Conservation (phyloP, 2,888 invertebrate genomes). For the Poecilus cupreus region DNA sequence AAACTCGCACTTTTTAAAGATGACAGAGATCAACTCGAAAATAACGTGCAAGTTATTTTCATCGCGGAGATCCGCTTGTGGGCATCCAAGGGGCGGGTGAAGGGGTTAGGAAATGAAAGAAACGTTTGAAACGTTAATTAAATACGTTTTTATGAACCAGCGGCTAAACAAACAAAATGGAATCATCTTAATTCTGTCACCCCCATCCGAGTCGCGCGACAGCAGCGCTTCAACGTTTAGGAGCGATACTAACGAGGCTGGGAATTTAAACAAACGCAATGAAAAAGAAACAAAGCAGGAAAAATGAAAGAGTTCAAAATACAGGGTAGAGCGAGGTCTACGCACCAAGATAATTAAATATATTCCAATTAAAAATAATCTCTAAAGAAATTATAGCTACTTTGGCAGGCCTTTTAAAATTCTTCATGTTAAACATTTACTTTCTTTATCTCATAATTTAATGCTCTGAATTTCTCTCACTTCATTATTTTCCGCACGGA, state of each 20-base stretch:
- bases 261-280: slow-evolving; percentile 51
- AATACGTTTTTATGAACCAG: slow-evolving; percentile 42
- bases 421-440: slow-evolving; percentile 7
- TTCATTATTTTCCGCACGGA: no score
- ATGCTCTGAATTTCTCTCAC: background rate
- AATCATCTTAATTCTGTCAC: slow-evolving; percentile 49
- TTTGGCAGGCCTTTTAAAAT: background rate
- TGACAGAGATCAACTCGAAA: slow-evolving; percentile 40
- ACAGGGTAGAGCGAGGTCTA: background rate
- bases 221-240: slow-evolving; percentile 36
- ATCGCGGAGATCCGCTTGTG: slow-evolving; percentile 15
- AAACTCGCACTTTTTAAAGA: slow-evolving; percentile 38
- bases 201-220: slow-evolving; percentile 14
- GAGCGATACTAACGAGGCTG: slow-evolving; percentile 46
- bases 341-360: slow-evolving; percentile 39
- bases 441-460: slow-evolving; percentile 28
- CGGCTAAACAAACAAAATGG: slow-evolving; percentile 41
- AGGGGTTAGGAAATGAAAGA: slow-evolving; percentile 36
- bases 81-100: background rate
- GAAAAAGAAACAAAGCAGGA: slow-evolving; percentile 46
- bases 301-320: slow-evolving; percentile 39
- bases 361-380: slow-evolving; percentile 43
- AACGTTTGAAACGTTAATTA: slow-evolving; percentile 52
- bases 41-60: slow-evolving; percentile 37
- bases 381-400: slow-evolving; percentile 16